These are phyloP conservation scores for Dioctria rufipes DNA, from an alignment of 2,888 invertebrate genomes.

Conservation along the genomic window DNA sequence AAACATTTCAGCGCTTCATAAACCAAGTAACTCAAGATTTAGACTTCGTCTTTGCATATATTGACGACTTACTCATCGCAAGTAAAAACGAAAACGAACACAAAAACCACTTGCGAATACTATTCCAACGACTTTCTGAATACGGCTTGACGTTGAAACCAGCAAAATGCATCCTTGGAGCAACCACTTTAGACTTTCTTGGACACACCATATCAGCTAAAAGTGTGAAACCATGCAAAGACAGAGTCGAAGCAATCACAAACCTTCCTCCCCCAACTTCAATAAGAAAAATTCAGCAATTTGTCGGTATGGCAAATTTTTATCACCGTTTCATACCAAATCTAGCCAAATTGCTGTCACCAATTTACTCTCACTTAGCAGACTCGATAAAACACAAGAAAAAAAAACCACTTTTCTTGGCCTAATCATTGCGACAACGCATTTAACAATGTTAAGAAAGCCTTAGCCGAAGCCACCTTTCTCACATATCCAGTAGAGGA, in stretches of 20 bases:
- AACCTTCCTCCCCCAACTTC: conserved; percentile 12
- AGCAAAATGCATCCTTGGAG: conserved; percentile 34
- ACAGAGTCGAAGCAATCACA: neutral
- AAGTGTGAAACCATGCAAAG: conserved; percentile 19
- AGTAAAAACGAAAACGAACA: neutral
- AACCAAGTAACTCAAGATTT: too few species aligned
- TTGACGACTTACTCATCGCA: neutral
- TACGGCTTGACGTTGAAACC: conserved; percentile 23
- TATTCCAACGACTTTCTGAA: conserved; percentile 16
- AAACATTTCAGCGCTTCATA: too few species aligned
- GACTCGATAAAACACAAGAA: neutral
- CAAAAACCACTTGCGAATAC: conserved; percentile 13
- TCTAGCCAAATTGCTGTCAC: conserved; percentile 29
- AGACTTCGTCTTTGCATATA: neutral
- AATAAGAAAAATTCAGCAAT: conserved; percentile 29
- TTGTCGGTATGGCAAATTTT: conserved; percentile 45
- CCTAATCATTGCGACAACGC: neutral
- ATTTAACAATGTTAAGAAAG: conserved; percentile 31
- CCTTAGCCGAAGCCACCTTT: conserved; percentile 61
- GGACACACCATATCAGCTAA: conserved; percentile 13
- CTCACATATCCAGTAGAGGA: conserved; percentile 64
- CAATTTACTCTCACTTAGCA: conserved; percentile 5
- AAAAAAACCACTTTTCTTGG: conserved; percentile 17
- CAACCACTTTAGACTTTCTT: conserved; percentile 24
- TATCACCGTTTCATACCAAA: conserved; percentile 48